Base-by-base conservation (phyloP, 64 coral and sea anemone genomes). In the Cladopsammia gracilis region DNA sequence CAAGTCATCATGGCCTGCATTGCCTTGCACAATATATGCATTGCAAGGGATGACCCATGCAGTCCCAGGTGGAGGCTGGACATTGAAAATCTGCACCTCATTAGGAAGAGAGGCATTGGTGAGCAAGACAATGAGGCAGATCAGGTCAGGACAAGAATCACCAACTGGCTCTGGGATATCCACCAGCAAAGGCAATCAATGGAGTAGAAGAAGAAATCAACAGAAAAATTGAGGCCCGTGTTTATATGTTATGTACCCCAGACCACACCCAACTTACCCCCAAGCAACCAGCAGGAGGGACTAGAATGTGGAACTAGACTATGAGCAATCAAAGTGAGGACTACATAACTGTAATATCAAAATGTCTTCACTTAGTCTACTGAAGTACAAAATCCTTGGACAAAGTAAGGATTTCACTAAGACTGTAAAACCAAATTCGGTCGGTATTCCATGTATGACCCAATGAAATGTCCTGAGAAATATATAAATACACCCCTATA, bases 161-260 rank as follows among this genome's bases (percentile, higher is more conserved):
- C 61, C 26, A 79, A 93, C 75, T 93, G 92, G 92, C 84, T 93
- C 25, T 93, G 84, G 91, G 83, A 93, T 87, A 93, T 87, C 73
- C 71, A 93, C 50, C 91, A 93, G 91, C 34, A 87, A 86, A 64
- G 91, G n/a, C 71, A 87, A 87, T 72, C n/a, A 24, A 70, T 93
- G 59, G 74, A 52, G 71, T 93, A 51, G 77, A 92, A 43, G 78
- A 87, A 75, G 25, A 88, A 88, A 88, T 88, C 51, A 73, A 88
- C 20, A 88, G 25, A 62, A 88, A 88, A 76, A 53, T 53, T 53
- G n/a, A n/a, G n/a, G n/a, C n/a, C 51, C 4, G 51, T 53, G 51
- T 53, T 53, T 53, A 53, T 53, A 53, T 53, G 51, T 53, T 53
- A 5, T 53, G 51, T 53, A 53, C 51, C 51, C 51, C 51, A 53